Percentiles rank a stretch among this genome's conserved stretches.
Evolutionary conservation across 2,888 invertebrate species (phyloP).

Genomic region (Copidosoma aretas): DNA sequence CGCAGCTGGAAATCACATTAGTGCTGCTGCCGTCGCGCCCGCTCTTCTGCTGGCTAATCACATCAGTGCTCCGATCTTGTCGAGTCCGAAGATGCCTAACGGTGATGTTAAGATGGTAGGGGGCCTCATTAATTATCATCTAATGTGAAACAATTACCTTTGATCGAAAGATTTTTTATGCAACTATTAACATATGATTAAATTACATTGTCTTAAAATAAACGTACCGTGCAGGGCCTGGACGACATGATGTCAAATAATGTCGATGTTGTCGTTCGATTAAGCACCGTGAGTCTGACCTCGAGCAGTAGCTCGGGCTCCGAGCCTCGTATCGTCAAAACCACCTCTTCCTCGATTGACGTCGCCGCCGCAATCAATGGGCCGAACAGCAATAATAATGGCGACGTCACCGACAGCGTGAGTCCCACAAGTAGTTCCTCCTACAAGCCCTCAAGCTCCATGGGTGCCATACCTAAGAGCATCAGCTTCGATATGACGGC

Average conservation of each 20-base stretch:
- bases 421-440: conserved; percentile 43
- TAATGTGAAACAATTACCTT: no score
- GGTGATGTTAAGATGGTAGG: conserved; percentile 51
- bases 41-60: conserved; percentile 56
- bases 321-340: conserved; percentile 52
- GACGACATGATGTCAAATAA: conserved; percentile 34
- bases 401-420: conserved; percentile 47
- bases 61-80: conserved; percentile 48
- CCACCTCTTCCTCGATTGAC: neutral
- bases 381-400: conserved; percentile 2
- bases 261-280: conserved; percentile 60
- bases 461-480: conserved; percentile 89
- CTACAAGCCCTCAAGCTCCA: conserved; percentile 67
- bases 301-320: conserved; percentile 65
- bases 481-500: conserved; percentile 91
- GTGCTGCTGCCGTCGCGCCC: conserved; percentile 53
- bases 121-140: neutral
- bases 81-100: conserved; percentile 52
- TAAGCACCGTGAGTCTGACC: conserved; percentile 67
- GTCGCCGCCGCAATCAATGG: neutral
- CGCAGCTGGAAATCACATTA: conserved; percentile 48
- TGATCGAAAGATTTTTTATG: neutral
- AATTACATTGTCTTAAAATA: neutral
- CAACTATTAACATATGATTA: conserved; percentile 1
- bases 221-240: conserved; percentile 21